Percentiles rank a stretch among this genome's conserved stretches.
phyloP scores from a whole-genome alignment of 1,140 invertebrate species.

The Brachionus sp. region DNA sequence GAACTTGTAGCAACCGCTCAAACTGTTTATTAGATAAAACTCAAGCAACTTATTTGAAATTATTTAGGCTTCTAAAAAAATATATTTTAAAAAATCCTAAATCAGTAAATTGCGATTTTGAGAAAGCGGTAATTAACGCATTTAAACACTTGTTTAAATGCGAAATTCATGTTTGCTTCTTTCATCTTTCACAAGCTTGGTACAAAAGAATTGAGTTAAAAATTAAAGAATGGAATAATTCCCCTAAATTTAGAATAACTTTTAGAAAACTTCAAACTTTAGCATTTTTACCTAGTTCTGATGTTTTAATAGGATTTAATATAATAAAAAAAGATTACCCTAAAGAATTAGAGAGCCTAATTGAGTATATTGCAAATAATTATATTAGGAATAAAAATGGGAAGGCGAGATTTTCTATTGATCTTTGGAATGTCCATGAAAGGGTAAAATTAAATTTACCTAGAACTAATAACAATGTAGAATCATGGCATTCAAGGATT shows the following conservation, averaged over 20 bases:
- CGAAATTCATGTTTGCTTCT: too few relatives aligned
- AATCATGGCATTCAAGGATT: not conserved
- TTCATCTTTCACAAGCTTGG: too few relatives aligned
- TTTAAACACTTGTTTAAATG: not conserved
- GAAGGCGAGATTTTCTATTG: not conserved
- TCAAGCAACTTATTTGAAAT: not conserved
- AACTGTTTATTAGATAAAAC: not conserved
- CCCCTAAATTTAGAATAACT: not conserved
- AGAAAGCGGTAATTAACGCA: not conserved
- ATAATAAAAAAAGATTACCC: not conserved
- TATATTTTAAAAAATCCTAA: not conserved
- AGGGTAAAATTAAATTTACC: not conserved
- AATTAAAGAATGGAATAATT: too few relatives aligned
- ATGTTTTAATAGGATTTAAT: not conserved
- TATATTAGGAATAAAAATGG: not conserved
- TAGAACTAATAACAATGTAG: not conserved
- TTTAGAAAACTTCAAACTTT: not conserved
- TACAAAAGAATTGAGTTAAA: too few relatives aligned
- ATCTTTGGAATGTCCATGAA: not conserved
- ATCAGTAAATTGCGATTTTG: conserved; percentile 6
- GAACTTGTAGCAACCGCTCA: not conserved
- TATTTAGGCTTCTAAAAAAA: not conserved
- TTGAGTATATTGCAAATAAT: not conserved
- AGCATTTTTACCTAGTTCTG: not conserved
- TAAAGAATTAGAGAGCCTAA: not conserved